Evolutionary conservation across 2,888 invertebrate species (phyloP), one percentile per base, ranked within the genome.

Genomic region (Pterostichus madidus): DNA sequence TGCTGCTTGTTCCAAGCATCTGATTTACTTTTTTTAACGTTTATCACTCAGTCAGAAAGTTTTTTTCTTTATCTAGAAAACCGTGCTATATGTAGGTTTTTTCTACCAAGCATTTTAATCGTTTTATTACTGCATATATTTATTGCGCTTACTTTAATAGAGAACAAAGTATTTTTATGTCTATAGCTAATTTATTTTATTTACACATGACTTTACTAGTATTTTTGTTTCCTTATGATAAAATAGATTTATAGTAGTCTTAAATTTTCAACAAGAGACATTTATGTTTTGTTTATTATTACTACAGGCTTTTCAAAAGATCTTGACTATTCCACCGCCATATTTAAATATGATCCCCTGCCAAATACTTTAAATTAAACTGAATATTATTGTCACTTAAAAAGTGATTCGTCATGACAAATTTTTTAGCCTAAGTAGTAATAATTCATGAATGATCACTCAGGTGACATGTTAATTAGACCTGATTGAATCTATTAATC

Each of bases 401-500:
- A 53, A 53, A 35, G 6, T 39, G 24, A 24, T 8, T 39, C 39
- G 39, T 39, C 8, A 39, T 39, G 3, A 7, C 56, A 17, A 56
- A 13, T 17, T 13, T 13, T 15, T 8, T 8, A 13, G 8, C 17
- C 17, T 17, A 17, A 56, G 5, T 17, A 56, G 13, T 17, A 56
- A 56, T 56, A 56, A 17, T 17, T 56, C 17, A 56, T 49, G 7
- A 64, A 64, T 35, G 7, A 8, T 15, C 10, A 71, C 11, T 17
- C 68, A 71, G 39, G 44, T 71, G 64, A 39, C 39, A 39, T 39
- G 44, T 44, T 44, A 64, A 64, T 64, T 32, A 64, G n/a, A 6
- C 39, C 10, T 35, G 32, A 71, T 53, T 80, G 32, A 80, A 68
- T 80, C 44, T 52, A 80, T 52, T 53, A 44, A 53, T 44, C 13